Conservation (phyloP, 2,888 invertebrate species). For the Cloeon dipterum region DNA sequence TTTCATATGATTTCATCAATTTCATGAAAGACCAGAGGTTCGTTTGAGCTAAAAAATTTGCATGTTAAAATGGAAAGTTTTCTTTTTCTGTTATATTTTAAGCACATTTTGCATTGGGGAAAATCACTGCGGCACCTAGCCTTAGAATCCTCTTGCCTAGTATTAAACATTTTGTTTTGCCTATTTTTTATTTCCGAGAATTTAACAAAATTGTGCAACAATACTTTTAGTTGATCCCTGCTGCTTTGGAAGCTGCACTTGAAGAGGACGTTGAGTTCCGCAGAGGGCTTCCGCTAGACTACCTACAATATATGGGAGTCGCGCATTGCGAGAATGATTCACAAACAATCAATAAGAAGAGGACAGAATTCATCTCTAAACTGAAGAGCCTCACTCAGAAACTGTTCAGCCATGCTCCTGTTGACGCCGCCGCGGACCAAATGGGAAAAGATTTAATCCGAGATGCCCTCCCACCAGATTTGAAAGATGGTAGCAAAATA, state of each 20-base stretch:
- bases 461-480: conserved; percentile 67
- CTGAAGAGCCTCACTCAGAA: conserved; percentile 30
- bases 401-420: conserved; percentile 31
- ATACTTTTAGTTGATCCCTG: conserved; percentile 36
- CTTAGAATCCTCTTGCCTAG: no score
- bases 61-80: no score
- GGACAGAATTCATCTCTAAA: conserved; percentile 25
- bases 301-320: conserved; percentile 48
- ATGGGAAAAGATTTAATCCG: conserved; percentile 65
- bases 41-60: no score
- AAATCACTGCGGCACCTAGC: no score
- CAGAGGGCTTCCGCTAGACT: conserved; percentile 55
- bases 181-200: no score
- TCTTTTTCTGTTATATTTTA: no score
- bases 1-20: no score
- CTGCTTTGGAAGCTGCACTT: conserved; percentile 49
- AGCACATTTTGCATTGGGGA: no score
- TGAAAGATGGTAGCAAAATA: conserved; percentile 23
- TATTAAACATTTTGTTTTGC: no score
- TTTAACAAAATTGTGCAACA: no score
- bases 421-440: conserved; percentile 65
- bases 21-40: no score
- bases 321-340: conserved; percentile 24
- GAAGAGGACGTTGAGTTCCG: conserved; percentile 45
- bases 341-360: conserved; percentile 19